Base-by-base conservation (phyloP, 2,797 vertebrate species). In the Gymnothorax javanicus region DNA sequence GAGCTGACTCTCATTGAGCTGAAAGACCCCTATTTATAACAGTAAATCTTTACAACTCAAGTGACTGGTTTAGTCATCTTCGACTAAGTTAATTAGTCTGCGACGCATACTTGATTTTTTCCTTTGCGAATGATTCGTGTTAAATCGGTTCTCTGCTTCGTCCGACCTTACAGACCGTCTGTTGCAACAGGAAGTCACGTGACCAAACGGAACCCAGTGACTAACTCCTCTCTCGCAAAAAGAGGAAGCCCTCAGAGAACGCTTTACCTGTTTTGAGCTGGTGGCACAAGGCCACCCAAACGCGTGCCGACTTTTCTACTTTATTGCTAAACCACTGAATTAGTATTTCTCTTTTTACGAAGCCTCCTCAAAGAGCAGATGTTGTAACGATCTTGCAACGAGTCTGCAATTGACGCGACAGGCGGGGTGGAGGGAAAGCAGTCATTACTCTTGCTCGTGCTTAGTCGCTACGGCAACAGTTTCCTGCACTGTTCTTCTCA, bases 401-500 rank as follows among this genome's bases (percentile, higher is more conserved):
- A 75, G 27, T 50, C 33, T 75, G 73, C 17, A 75, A 75, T 75
- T 27, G 33, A 79, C 6, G 50, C 54, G 8, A 79, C 20, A 3
- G 7, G 7, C 75, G 8, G 27, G 7, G 2, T 33, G 8, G 27
- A 79, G n/a, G 33, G 57, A 27, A 17, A 27, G 62, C 25, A 87
- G 88, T 89, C 86, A 88, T 86, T 71, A 75, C 85, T 87, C 86
- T 86, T 81, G n/a, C 88, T 69, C 67, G 12, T 67, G 54, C 54
- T 60, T n/a, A 54, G 87, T 87, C 58, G 57, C 89, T 50, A 52
- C 86, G 87, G 90, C 84, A 86, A 89, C 88, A 33, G 79, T 87
- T 92, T 92, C 91, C 92, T 91, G 90, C 88, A 90, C 87, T 77
- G 64, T 87, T 84, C 56, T 57, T 57, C 23, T 15, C 57, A 11